These are phyloP conservation scores for Parambassis ranga DNA, from an alignment of 2,797 vertebrate genomes.

Conservation along the genomic window DNA sequence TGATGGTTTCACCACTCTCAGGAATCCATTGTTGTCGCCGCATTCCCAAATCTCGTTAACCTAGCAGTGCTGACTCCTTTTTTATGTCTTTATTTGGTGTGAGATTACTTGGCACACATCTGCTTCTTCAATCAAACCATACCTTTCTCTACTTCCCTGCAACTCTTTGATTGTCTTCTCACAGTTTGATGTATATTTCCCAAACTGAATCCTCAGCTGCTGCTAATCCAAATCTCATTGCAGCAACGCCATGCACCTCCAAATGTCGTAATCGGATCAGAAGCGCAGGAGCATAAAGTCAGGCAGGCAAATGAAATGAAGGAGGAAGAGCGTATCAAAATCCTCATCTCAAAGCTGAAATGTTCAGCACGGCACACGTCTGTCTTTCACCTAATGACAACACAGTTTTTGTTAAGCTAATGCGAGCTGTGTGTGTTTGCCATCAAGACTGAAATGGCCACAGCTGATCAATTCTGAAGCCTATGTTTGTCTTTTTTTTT, in stretches of 20 bases:
- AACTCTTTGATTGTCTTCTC: background rate
- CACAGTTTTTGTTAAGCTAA: conserved; percentile 23
- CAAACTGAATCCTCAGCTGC: conserved; percentile 17
- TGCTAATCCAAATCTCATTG: conserved; percentile 46
- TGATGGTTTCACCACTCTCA: background rate
- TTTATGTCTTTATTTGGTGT: background rate
- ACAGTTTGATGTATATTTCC: conserved; percentile 10
- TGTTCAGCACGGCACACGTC: background rate
- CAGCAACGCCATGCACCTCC: conserved; percentile 9
- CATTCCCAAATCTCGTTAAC: background rate
- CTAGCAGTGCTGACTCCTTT: background rate
- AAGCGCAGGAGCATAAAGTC: conserved; percentile 25
- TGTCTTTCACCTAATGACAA: conserved; percentile 17
- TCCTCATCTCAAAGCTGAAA: conserved; percentile 28
- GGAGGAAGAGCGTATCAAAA: conserved; percentile 21
- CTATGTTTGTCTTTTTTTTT: conserved; percentile 1
- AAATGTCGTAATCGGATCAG: conserved; percentile 46
- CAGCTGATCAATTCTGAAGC: conserved; percentile 18
- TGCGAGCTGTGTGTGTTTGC: background rate
- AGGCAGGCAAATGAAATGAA: conserved; percentile 16
- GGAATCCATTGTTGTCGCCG: background rate
- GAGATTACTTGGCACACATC: background rate
- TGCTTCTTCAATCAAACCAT: background rate
- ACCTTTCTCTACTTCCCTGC: background rate
- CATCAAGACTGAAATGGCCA: background rate